A percentile compares a stretch with the other conserved stretches of the same genome.
These are phyloP conservation scores for Apocrypta bakeri DNA, from an alignment of 1,140 invertebrate genomes.

Conservation along the genomic window DNA sequence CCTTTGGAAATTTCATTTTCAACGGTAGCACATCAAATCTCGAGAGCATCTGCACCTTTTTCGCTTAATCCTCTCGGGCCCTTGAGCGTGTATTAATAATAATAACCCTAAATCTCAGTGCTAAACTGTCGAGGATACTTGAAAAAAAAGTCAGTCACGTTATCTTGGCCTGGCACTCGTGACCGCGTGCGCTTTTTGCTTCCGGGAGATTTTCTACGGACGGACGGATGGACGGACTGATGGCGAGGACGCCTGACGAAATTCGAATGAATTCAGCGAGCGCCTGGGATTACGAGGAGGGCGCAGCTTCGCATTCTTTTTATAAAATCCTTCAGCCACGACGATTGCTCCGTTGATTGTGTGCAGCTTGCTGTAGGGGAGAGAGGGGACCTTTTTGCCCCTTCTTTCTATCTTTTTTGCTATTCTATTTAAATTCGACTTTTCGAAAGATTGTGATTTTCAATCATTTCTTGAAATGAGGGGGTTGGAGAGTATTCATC, in stretches of 20 bases:
- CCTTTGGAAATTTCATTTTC: conserved; percentile 7
- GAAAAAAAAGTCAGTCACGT: conserved; percentile 26
- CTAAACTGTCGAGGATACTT: not conserved
- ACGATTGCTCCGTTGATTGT: conserved; percentile 17
- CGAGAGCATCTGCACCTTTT: no score
- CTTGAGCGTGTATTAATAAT: conserved; percentile 21
- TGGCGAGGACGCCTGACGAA: not conserved
- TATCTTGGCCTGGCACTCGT: conserved; percentile 25
- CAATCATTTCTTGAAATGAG: not conserved
- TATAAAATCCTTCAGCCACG: not conserved
- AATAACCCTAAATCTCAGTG: not conserved
- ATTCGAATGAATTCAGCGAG: not conserved
- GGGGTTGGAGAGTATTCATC: no score
- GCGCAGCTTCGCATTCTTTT: not conserved
- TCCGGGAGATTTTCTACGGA: conserved; percentile 3
- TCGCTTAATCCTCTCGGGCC: not conserved
- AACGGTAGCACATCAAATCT: not conserved
- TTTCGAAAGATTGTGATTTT: not conserved
- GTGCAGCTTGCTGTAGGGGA: not conserved
- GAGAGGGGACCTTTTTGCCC: not conserved
- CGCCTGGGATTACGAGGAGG: not conserved
- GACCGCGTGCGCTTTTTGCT: not conserved
- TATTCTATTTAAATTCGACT: not conserved
- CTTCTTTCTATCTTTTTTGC: not conserved
- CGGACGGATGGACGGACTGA: not conserved